Percentiles rank a stretch among this genome's conserved stretches.
Conservation (phyloP, 2,797 vertebrate species). For the Falco rusticolus region DNA sequence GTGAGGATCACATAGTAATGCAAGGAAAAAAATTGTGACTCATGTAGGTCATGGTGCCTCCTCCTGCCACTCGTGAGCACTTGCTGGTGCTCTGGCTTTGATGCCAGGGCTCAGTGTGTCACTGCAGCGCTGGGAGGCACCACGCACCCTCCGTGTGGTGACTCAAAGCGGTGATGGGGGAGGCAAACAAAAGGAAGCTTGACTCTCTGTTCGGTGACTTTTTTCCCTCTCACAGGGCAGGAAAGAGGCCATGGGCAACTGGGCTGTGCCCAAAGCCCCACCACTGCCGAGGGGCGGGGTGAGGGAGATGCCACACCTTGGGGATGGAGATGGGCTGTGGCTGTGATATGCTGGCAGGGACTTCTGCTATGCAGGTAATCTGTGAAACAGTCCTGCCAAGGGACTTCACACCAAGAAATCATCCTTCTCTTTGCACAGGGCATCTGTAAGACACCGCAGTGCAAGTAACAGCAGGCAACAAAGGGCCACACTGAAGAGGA, state of each 20-base stretch:
- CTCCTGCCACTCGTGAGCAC: not conserved
- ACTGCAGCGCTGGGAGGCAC: not conserved
- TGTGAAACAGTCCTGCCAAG: not conserved
- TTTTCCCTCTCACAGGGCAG: not conserved
- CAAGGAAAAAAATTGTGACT: not conserved
- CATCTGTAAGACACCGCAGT: not conserved
- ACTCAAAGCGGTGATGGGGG: constrained; percentile 21
- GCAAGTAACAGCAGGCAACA: accelerated
- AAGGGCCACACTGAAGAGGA: not conserved
- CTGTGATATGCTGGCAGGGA: not conserved
- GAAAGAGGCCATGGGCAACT: not conserved
- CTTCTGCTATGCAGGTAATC: not conserved
- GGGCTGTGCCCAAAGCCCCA: not conserved
- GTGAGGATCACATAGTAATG: not conserved
- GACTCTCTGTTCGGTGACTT: not conserved
- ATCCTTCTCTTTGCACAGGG: not conserved
- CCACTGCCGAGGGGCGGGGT: accelerated
- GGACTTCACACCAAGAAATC: not conserved
- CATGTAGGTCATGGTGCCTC: not conserved
- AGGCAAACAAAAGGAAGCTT: constrained; percentile 16
- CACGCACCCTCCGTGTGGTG: not conserved
- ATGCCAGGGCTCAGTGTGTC: not conserved
- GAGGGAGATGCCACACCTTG: not conserved
- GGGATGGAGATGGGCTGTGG: not conserved
- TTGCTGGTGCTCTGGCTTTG: not conserved